These are phyloP conservation scores for Erebia ligea DNA, from an alignment of 2,888 invertebrate species.

Conservation along the genomic window DNA sequence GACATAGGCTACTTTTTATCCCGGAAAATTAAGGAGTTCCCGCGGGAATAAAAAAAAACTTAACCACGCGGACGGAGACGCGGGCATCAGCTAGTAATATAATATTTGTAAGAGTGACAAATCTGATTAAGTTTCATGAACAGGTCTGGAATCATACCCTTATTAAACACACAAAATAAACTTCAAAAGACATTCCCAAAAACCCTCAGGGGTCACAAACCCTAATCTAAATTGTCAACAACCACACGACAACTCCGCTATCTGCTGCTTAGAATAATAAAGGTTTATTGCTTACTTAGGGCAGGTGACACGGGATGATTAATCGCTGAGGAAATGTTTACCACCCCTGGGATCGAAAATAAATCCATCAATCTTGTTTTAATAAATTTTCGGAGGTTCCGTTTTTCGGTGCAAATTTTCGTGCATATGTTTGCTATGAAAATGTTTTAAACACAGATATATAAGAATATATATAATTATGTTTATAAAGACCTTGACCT, in stretches of 20 bases:
- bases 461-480: too few species aligned
- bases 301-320: constrained; percentile 50
- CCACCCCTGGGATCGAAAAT: constrained; percentile 45
- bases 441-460: neutral
- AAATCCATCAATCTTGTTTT: constrained; percentile 48
- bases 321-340: constrained; percentile 45
- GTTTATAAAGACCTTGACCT: neutral
- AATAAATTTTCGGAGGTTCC: constrained; percentile 42
- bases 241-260: constrained; percentile 38
- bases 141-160: neutral
- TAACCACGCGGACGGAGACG: too few species aligned
- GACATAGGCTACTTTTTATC: too few species aligned
- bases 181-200: constrained; percentile 19
- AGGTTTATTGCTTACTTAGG: constrained; percentile 51
- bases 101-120: neutral
- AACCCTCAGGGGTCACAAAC: constrained; percentile 29
- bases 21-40: too few species aligned
- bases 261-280: constrained; percentile 40
- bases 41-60: too few species aligned
- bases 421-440: constrained; percentile 34
- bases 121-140: neutral
- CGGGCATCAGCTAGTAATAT: too few species aligned
- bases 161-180: neutral
- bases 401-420: constrained; percentile 38
- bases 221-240: constrained; percentile 40